These are phyloP conservation scores for Drosophila anomelani DNA, from an alignment of 2,888 invertebrate species.

Conservation along the genomic window DNA sequence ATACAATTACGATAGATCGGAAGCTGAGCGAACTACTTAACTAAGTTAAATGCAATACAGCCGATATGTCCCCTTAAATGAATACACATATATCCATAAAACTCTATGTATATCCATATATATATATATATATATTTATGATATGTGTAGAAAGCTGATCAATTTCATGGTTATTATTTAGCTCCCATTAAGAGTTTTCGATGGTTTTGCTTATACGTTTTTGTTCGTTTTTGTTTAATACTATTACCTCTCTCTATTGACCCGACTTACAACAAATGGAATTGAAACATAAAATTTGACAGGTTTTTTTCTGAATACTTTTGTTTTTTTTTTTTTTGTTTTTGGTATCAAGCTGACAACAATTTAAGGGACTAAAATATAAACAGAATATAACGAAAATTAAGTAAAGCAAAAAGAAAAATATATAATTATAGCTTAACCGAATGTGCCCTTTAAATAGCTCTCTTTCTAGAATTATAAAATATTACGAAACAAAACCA, in stretches of 20 bases:
- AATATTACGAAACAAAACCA: constrained; percentile 53
- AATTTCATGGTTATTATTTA: constrained; percentile 11
- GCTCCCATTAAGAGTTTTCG: constrained; percentile 3
- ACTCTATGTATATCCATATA: constrained; percentile 39
- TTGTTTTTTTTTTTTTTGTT: not conserved
- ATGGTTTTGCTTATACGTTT: constrained; percentile 14
- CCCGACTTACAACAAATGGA: constrained; percentile 58
- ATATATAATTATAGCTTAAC: constrained; percentile 84
- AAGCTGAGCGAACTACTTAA: constrained; percentile 51
- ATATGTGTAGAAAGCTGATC: constrained; percentile 32
- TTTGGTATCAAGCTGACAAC: constrained; percentile 23
- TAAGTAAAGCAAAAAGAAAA: constrained; percentile 44
- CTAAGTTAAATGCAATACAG: constrained; percentile 52
- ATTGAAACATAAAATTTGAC: constrained; percentile 60
- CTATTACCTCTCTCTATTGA: constrained; percentile 1
- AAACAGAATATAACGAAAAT: constrained; percentile 27
- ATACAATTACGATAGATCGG: constrained; percentile 69
- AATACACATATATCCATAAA: constrained; percentile 39
- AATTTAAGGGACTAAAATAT: constrained; percentile 41
- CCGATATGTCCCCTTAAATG: constrained; percentile 49
- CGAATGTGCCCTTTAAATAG: constrained; percentile 85
- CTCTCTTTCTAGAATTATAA: constrained; percentile 84
- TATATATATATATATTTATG: constrained; percentile 38
- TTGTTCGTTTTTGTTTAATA: constrained; percentile 5
- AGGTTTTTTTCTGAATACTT: constrained; percentile 16